These are phyloP conservation scores for Anabas testudineus DNA, from an alignment of 2,797 vertebrate genomes.

Conservation along the genomic window DNA sequence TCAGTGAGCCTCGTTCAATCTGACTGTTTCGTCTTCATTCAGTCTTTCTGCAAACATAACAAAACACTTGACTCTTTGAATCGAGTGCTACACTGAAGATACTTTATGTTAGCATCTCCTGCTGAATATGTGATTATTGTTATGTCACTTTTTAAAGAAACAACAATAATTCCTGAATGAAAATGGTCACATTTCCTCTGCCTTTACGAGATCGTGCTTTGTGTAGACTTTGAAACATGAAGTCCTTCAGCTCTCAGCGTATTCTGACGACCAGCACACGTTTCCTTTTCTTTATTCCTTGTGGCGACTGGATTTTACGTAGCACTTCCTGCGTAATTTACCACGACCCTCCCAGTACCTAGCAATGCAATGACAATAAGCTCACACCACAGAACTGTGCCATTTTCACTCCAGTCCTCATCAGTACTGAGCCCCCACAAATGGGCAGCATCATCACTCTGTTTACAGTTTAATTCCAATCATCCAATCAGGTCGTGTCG, in stretches of 20 bases:
- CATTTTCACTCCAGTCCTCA: constrained; percentile 29
- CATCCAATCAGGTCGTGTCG: constrained; percentile 43
- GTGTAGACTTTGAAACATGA: constrained; percentile 24
- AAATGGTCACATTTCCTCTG: constrained; percentile 6
- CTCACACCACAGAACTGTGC: constrained; percentile 2
- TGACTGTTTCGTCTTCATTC: neutral
- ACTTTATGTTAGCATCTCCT: constrained; percentile 2
- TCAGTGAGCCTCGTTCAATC: constrained; percentile 4
- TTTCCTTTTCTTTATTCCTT: constrained; percentile 38
- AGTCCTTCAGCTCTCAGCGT: constrained; percentile 26
- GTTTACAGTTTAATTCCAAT: constrained; percentile 43
- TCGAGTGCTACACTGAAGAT: neutral
- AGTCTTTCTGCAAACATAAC: neutral
- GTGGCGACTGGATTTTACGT: constrained; percentile 27
- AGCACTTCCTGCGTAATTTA: constrained; percentile 45
- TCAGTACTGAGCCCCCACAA: constrained; percentile 29
- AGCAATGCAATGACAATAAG: constrained; percentile 35
- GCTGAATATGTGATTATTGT: neutral
- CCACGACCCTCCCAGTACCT: constrained; percentile 20
- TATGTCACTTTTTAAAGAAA: neutral
- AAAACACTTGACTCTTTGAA: constrained; percentile 13
- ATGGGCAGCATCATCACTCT: constrained; percentile 20
- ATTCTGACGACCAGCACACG: constrained; percentile 25
- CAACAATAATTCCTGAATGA: neutral
- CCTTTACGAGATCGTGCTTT: constrained; percentile 26